phyloP scores from a whole-genome alignment of 2,888 invertebrate genomes.

The Hyalella azteca region DNA sequence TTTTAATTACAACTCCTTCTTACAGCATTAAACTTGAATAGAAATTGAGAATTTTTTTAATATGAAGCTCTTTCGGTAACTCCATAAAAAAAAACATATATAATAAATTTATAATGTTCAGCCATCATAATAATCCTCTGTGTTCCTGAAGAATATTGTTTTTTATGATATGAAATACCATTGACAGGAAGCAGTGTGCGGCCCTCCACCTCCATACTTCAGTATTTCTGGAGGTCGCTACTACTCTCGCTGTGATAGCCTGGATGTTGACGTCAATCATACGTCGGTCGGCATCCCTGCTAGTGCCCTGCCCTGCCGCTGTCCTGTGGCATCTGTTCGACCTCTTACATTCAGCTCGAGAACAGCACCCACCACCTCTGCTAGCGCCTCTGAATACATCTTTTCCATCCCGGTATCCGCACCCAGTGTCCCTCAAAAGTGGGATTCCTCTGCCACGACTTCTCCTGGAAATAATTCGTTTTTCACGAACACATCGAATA shows the following conservation, averaged over 20 bases:
- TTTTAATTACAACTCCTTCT: too few relatives aligned
- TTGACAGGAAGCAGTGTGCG: conserved; percentile 17
- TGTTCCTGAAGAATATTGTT: too few relatives aligned
- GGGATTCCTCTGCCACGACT: background rate
- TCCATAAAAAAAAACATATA: too few relatives aligned
- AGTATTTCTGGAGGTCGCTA: background rate
- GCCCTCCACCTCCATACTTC: conserved; percentile 16
- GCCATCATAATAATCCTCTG: too few relatives aligned
- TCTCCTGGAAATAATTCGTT: background rate
- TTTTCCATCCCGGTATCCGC: background rate
- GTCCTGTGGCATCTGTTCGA: background rate
- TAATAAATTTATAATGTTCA: too few relatives aligned
- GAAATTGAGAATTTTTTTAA: too few relatives aligned
- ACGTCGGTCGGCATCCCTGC: background rate
- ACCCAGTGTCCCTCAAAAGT: too few relatives aligned
- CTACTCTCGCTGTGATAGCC: background rate
- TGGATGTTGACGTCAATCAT: background rate
- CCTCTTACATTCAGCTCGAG: background rate
- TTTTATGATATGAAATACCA: too few relatives aligned
- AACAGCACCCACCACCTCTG: background rate
- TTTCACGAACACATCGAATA: background rate
- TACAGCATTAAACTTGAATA: too few relatives aligned
- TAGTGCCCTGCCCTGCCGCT: background rate
- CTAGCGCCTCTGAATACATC: background rate
- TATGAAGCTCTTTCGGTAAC: too few relatives aligned